phyloP scores from a whole-genome alignment of 2,797 vertebrate species.

The Sebastiscus albofasciatus region DNA sequence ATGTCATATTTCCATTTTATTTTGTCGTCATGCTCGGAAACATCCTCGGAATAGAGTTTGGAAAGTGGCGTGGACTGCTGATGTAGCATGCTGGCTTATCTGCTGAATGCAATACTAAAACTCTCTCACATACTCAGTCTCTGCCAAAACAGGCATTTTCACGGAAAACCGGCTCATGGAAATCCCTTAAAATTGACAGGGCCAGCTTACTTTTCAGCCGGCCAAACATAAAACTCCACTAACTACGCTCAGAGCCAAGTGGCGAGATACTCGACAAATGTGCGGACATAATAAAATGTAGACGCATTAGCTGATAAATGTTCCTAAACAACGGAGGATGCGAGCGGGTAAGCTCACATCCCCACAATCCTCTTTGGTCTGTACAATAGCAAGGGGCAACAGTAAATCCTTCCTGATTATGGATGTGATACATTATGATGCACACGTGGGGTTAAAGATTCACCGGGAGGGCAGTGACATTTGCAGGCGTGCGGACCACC shows the following conservation, averaged over 20 bases:
- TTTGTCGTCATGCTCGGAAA: conserved; percentile 42
- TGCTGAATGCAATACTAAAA: conserved; percentile 56
- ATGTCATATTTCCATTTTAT: conserved; percentile 34
- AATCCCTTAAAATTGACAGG: conserved; percentile 62
- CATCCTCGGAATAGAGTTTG: conserved; percentile 27
- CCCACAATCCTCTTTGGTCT: conserved; percentile 46
- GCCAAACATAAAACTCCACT: conserved; percentile 25
- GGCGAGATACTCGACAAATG: conserved; percentile 19
- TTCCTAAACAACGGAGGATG: conserved; percentile 25
- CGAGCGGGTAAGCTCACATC: conserved; percentile 13
- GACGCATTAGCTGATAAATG: conserved; percentile 41
- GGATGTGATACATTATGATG: conserved; percentile 57
- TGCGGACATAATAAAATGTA: conserved; percentile 19
- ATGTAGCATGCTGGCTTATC: conserved; percentile 56
- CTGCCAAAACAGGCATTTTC: conserved; percentile 51
- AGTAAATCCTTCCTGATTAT: conserved; percentile 59
- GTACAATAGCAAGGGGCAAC: conserved; percentile 17
- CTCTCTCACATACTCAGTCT: conserved; percentile 28
- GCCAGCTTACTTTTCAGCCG: conserved; percentile 49
- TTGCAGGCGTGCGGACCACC: conserved; percentile 46
- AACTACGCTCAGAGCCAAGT: not conserved
- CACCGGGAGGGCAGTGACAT: conserved; percentile 23
- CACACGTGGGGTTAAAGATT: conserved; percentile 43
- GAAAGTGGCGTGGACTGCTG: conserved; percentile 46
- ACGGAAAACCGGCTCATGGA: conserved; percentile 56